Percentiles rank a stretch among this genome's conserved stretches.
Evolutionary conservation across 2,113 vertebrate species (phyloP).

Genomic region (Formicarius rufipectus): DNA sequence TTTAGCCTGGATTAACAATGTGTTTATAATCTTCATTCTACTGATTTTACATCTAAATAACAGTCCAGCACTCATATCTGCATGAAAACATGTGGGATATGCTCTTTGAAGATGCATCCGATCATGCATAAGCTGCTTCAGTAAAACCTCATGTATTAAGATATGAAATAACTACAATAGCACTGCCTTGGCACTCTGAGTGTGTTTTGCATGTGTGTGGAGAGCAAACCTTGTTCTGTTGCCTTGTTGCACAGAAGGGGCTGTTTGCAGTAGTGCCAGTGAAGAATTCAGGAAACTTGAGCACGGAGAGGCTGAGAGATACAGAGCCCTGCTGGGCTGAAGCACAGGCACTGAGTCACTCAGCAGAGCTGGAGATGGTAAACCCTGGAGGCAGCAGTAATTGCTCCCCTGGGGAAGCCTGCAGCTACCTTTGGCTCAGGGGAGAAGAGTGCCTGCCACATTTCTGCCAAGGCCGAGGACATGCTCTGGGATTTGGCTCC

Average conservation of each 20-base stretch:
- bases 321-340: not conserved
- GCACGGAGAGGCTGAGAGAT: not conserved
- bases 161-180: not conserved
- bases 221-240: not conserved
- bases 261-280: not conserved
- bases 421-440: not conserved
- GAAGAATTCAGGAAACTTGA: not conserved
- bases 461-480: not conserved
- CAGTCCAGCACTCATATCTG: not conserved
- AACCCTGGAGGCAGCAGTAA: not conserved
- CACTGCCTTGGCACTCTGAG: not conserved
- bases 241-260: fast-evolving
- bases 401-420: not conserved
- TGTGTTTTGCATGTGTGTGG: not conserved
- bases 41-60: not conserved
- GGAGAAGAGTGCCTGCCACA: not conserved
- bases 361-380: fast-evolving
- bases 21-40: constrained; percentile 18
- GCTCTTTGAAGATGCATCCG: constrained; percentile 5
- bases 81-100: not conserved
- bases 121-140: not conserved
- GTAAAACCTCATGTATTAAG: not conserved
- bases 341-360: not conserved
- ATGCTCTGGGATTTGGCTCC: not conserved
- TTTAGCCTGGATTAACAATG: constrained; percentile 51